These are phyloP conservation scores for Myoxocephalus aenaeus DNA, from an alignment of 2,797 vertebrate genomes.

Conservation along the genomic window DNA sequence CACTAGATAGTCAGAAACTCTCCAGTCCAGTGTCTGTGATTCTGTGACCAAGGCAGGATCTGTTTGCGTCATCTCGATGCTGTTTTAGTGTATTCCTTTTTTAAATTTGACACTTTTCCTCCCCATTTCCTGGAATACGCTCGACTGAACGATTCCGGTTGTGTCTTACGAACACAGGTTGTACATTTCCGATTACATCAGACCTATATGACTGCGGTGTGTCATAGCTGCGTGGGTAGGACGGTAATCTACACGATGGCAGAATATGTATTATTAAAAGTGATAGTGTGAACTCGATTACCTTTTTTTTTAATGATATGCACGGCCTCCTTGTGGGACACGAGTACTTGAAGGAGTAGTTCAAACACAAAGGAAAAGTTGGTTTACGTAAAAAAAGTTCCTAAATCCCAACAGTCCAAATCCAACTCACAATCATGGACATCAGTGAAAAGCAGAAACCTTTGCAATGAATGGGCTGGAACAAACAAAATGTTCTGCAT, in stretches of 20 bases:
- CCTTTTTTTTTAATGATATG: slow-evolving; percentile 10
- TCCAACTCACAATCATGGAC: not conserved
- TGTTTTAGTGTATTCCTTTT: slow-evolving; percentile 46
- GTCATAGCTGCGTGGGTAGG: not conserved
- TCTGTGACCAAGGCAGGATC: slow-evolving; percentile 19
- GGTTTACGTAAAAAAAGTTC: not conserved
- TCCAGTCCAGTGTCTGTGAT: slow-evolving; percentile 43
- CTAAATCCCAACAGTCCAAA: not conserved
- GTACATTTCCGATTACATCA: not conserved
- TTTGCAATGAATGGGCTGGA: too few species aligned
- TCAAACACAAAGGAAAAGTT: slow-evolving; percentile 1
- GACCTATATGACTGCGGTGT: not conserved
- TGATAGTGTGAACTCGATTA: not conserved
- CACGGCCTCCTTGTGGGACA: slow-evolving; percentile 4
- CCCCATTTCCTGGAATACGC: not conserved
- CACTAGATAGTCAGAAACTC: slow-evolving; percentile 37
- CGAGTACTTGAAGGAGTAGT: slow-evolving; percentile 2
- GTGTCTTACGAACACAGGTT: not conserved
- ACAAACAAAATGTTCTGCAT: not conserved
- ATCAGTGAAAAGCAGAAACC: not conserved
- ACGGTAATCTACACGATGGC: slow-evolving; percentile 11
- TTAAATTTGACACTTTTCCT: not conserved
- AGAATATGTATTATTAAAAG: slow-evolving; percentile 14
- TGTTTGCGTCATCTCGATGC: slow-evolving; percentile 26
- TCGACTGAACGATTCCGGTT: not conserved